These are phyloP conservation scores for Acheta domesticus DNA, from an alignment of 2,888 invertebrate species.

Conservation along the genomic window DNA sequence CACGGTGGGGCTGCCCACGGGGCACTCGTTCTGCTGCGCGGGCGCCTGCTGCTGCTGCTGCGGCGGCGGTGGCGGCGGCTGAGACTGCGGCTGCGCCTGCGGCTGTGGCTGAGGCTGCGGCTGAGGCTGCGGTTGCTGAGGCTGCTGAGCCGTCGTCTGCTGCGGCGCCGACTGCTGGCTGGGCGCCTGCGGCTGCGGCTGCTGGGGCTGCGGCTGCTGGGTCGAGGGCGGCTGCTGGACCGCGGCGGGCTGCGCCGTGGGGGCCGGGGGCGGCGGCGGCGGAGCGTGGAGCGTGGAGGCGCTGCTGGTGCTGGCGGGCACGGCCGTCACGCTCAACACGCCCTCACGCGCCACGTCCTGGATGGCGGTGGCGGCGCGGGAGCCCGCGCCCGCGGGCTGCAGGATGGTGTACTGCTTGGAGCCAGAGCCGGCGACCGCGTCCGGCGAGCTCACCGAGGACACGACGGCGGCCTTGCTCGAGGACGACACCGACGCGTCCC, in stretches of 20 bases:
- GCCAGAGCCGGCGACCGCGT: conserved; percentile 38
- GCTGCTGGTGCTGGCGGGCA: conserved; percentile 37
- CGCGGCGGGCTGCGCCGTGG: background rate
- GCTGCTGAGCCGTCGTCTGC: background rate
- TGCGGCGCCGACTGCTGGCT: conserved; percentile 18
- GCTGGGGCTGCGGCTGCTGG: conserved; percentile 26
- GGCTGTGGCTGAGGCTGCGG: background rate
- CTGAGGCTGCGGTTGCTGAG: background rate
- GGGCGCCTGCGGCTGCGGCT: background rate
- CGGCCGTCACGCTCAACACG: conserved; percentile 59
- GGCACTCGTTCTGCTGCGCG: conserved; percentile 33
- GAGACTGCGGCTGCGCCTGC: background rate
- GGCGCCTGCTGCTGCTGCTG: conserved; percentile 42
- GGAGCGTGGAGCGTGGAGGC: background rate
- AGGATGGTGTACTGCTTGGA: conserved; percentile 84
- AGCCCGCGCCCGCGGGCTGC: conserved; percentile 77
- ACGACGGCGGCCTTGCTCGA: conserved; percentile 54
- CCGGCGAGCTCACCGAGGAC: conserved; percentile 11
- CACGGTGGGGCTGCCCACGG: background rate
- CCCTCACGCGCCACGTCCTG: conserved; percentile 72
- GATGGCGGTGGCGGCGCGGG: conserved; percentile 75
- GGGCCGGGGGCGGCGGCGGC: conserved; percentile 21
- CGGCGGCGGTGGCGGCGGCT: background rate
- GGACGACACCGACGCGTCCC: conserved; percentile 39
- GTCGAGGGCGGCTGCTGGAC: background rate